A percentile compares a stretch with the other conserved stretches of the same genome.
phyloP scores from a whole-genome alignment of 1,140 invertebrate species.

The Drosophila subpulchrella region DNA sequence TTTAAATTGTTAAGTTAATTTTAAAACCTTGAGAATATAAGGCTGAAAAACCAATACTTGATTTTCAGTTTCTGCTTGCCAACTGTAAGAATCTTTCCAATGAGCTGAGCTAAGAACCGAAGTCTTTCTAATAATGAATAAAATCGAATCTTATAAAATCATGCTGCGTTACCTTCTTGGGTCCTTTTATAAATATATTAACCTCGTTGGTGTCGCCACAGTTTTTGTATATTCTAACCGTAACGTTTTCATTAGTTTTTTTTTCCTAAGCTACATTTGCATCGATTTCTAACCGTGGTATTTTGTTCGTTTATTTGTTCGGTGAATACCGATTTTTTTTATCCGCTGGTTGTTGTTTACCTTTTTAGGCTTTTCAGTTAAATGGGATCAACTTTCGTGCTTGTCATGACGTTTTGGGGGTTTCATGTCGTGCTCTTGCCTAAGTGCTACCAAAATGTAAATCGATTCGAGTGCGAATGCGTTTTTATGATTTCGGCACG shows the following conservation, averaged over 20 bases:
- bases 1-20: not conserved
- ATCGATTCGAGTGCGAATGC: constrained; percentile 69
- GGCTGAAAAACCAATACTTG: not conserved
- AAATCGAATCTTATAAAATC: not conserved
- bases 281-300: too few relatives aligned
- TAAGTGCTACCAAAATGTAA: constrained; percentile 71
- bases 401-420: constrained; percentile 38
- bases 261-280: not conserved
- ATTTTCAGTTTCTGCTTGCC: too few relatives aligned
- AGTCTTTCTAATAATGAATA: not conserved
- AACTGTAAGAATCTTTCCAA: too few relatives aligned
- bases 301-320: not conserved
- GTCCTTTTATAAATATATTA: too few relatives aligned
- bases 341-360: not conserved
- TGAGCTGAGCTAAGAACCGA: not conserved
- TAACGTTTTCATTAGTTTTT: not conserved
- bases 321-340: constrained; percentile 12
- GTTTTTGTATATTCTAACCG: not conserved
- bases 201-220: too few relatives aligned
- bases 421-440: constrained; percentile 45
- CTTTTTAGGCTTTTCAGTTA: constrained; percentile 49
- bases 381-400: constrained; percentile 72
- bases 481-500: constrained; percentile 82
- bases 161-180: not conserved
- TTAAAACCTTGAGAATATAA: not conserved